Conservation (phyloP, 2,888 invertebrate species). For the Gasteruption jaculator region DNA sequence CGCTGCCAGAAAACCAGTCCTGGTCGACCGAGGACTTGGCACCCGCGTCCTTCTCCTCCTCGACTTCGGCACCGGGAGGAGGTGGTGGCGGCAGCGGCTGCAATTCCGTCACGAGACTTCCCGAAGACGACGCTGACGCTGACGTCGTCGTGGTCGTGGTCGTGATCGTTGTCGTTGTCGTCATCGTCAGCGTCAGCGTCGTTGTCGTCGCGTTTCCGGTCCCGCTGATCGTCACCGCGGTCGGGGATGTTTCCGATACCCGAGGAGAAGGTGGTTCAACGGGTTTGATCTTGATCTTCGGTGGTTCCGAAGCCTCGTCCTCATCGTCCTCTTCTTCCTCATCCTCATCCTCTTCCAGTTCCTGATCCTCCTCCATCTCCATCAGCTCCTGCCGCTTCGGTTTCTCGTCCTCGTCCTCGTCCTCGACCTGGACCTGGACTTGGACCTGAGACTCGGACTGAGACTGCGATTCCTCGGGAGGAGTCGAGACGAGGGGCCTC, state of each 20-base stretch:
- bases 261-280: too few species aligned
- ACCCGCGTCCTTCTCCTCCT: constrained; percentile 27
- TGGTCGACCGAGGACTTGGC: constrained; percentile 45
- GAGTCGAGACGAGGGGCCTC: constrained; percentile 17
- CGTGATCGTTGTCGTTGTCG: too few species aligned
- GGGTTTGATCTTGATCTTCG: too few species aligned
- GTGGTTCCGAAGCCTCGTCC: too few species aligned
- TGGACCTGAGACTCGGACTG: constrained; percentile 53
- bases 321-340: constrained; percentile 31
- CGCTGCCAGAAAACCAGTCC: constrained; percentile 50
- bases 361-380: constrained; percentile 27
- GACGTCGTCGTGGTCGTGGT: too few species aligned
- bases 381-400: constrained; percentile 18
- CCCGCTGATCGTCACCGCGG: too few species aligned
- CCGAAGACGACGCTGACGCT: too few species aligned
- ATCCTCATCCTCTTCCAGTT: constrained; percentile 36
- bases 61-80: constrained; percentile 35
- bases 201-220: too few species aligned
- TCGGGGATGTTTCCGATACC: too few species aligned
- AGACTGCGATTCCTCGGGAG: constrained; percentile 44
- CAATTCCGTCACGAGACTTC: too few species aligned
- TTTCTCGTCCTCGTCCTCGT: constrained; percentile 24
- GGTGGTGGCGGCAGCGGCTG: too few species aligned
- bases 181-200: too few species aligned
- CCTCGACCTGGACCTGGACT: constrained; percentile 39